Evolutionary conservation across 2,113 vertebrate genomes (phyloP).

Genomic region (Psittacus erithacus): DNA sequence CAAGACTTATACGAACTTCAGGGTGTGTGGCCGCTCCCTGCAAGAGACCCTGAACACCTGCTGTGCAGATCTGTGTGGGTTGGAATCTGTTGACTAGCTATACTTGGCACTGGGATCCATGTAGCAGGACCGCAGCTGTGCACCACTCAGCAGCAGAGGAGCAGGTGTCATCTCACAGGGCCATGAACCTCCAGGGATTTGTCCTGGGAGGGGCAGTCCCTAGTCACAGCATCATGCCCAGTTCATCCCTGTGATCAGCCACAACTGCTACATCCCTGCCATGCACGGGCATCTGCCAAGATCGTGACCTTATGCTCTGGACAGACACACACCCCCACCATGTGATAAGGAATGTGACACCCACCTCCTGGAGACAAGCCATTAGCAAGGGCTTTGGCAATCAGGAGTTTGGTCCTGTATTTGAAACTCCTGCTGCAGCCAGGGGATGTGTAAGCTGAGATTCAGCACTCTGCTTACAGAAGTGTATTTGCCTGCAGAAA

Average conservation of each 20-base stretch:
- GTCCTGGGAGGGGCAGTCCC: not conserved
- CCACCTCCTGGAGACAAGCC: not conserved
- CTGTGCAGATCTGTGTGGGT: not conserved
- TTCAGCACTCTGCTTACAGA: not conserved
- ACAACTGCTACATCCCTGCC: not conserved
- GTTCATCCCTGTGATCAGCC: not conserved
- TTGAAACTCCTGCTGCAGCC: not conserved
- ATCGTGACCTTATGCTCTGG: fast-evolving
- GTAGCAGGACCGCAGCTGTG: not conserved
- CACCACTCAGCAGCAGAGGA: not conserved
- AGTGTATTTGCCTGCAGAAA: not conserved
- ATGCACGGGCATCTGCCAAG: not conserved
- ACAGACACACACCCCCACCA: not conserved
- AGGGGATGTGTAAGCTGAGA: not conserved
- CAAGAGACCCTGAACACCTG: not conserved
- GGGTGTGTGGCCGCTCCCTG: not conserved
- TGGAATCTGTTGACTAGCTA: not conserved
- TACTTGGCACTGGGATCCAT: not conserved
- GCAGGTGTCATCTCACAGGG: not conserved
- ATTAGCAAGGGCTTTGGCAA: not conserved
- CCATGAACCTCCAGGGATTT: not conserved
- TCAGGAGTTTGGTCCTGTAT: not conserved
- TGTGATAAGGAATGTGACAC: not conserved
- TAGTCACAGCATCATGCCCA: not conserved
- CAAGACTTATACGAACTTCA: not conserved